Conservation (phyloP, 2,113 vertebrate genomes). For the Microcebus ravelobensis region DNA sequence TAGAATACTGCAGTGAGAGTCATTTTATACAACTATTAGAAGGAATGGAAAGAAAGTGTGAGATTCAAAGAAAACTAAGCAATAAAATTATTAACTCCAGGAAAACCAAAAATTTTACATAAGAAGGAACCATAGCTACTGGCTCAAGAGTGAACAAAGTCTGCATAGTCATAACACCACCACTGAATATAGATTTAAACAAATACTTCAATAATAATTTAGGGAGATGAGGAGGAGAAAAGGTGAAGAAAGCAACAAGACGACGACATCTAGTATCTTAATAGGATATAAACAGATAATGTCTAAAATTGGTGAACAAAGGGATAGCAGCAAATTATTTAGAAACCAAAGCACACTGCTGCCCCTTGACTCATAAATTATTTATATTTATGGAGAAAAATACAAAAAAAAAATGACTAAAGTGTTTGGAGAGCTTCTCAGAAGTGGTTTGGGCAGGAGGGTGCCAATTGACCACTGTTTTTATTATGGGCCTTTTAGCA, state of each 20-base stretch:
- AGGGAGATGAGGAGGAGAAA: neutral
- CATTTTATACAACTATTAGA: neutral
- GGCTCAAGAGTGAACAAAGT: neutral
- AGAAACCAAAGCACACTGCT: conserved; percentile 37
- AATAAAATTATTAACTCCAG: neutral
- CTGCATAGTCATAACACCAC: neutral
- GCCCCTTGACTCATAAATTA: neutral
- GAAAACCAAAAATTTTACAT: neutral
- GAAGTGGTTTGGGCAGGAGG: rapidly evolving
- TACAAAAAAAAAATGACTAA: neutral
- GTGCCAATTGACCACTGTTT: neutral
- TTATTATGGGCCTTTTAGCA: neutral
- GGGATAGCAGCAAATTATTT: neutral
- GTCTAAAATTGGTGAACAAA: neutral
- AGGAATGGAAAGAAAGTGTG: neutral
- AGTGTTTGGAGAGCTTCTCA: neutral
- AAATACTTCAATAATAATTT: neutral
- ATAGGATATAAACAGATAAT: neutral
- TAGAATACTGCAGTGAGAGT: neutral
- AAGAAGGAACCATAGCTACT: neutral
- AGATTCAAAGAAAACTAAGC: neutral
- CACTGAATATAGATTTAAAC: neutral
- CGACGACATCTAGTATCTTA: neutral
- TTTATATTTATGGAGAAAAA: neutral
- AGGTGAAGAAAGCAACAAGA: neutral